These are phyloP conservation scores for Circaetus gallicus DNA, from an alignment of 2,113 vertebrate species.

Conservation along the genomic window DNA sequence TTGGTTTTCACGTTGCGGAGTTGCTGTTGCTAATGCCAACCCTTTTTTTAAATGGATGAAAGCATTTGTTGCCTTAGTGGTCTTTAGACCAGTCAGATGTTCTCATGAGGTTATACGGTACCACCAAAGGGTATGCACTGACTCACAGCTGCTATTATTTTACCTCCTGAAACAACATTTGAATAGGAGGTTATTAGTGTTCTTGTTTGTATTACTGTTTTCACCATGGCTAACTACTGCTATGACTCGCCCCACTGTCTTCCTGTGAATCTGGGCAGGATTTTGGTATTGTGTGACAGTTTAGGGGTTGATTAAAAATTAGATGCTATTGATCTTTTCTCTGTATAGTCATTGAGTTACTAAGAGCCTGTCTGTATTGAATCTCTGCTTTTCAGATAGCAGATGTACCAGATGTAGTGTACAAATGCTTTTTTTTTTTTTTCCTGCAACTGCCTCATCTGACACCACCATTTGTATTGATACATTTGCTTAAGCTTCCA, in stretches of 20 bases:
- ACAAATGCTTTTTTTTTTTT: background rate
- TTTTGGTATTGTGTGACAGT: background rate
- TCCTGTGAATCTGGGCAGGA: background rate
- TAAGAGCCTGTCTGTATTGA: background rate
- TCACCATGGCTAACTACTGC: background rate
- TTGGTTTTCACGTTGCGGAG: background rate
- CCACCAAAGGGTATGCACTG: background rate
- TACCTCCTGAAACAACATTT: background rate
- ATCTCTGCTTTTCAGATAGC: background rate
- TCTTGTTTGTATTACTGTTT: background rate
- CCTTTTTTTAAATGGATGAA: background rate
- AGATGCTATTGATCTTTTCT: background rate
- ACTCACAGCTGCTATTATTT: background rate
- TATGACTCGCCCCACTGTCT: background rate
- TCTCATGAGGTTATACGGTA: background rate
- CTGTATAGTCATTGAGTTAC: background rate
- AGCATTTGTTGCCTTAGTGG: background rate
- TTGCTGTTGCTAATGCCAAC: background rate
- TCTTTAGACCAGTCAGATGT: background rate
- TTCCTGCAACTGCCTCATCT: background rate
- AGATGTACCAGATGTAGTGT: background rate
- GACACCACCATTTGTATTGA: background rate
- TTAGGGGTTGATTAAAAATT: background rate
- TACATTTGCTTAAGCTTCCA: background rate
- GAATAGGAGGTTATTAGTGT: background rate